Evolutionary conservation across 2,113 vertebrate species (phyloP).

Genomic region (Psettodes erumei): DNA sequence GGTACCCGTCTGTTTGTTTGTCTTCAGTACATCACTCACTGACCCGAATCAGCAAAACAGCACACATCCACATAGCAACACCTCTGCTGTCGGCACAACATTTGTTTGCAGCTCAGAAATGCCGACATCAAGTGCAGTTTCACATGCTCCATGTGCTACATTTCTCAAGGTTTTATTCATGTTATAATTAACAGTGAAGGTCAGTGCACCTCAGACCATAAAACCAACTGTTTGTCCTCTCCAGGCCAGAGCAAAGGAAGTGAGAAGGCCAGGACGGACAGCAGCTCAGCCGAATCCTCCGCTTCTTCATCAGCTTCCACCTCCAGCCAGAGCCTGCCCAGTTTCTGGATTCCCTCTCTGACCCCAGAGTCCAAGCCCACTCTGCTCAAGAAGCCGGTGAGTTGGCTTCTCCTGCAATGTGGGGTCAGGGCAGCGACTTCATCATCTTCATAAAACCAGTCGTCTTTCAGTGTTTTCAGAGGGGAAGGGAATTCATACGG

Average conservation of each 20-base stretch:
- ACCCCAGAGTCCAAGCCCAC: conserved; percentile 91
- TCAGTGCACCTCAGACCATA: too few relatives aligned
- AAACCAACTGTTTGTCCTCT: not conserved
- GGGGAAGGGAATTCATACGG: too few relatives aligned
- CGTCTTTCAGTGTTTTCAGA: too few relatives aligned
- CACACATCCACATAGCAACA: too few relatives aligned
- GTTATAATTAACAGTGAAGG: too few relatives aligned
- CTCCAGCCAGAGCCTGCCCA: conserved; percentile 82
- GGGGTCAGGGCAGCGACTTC: not conserved
- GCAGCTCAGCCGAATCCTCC: conserved; percentile 61
- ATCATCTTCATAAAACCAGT: too few relatives aligned
- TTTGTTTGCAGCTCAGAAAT: too few relatives aligned
- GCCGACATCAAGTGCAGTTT: too few relatives aligned
- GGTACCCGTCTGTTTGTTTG: conserved; percentile 57
- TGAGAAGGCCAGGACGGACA: not conserved
- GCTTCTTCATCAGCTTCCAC: not conserved
- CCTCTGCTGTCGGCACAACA: too few relatives aligned
- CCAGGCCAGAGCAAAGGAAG: conserved; percentile 60
- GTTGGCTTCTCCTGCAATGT: conserved; percentile 26
- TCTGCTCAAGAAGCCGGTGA: conserved; percentile 89
- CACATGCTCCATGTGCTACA: too few relatives aligned
- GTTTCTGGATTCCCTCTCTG: conserved; percentile 92
- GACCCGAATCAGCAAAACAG: too few relatives aligned
- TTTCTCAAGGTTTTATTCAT: too few relatives aligned
- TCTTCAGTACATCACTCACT: not conserved